Conservation (phyloP, 2,888 invertebrate genomes). For the Chaetoderma sp. region DNA sequence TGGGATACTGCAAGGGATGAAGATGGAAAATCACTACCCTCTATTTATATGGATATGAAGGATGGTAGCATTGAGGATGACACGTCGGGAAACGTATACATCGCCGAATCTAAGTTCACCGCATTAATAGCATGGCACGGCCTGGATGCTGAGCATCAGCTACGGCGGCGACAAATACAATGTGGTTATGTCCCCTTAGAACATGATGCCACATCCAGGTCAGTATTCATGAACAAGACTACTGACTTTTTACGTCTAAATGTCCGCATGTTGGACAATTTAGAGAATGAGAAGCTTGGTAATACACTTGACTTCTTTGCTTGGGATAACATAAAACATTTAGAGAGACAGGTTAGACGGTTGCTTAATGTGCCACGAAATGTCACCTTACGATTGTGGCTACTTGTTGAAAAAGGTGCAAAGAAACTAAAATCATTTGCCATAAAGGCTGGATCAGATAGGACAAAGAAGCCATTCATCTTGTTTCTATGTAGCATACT, state of each 20-base stretch:
- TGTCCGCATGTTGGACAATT: constrained; percentile 19
- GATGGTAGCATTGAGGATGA: constrained; percentile 34
- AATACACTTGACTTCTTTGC: constrained; percentile 27
- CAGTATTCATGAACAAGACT: constrained; percentile 25
- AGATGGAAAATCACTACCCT: constrained; percentile 19
- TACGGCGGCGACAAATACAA: constrained; percentile 42
- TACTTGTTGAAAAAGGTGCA: constrained; percentile 23
- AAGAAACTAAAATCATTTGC: no score
- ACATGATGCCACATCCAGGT: no score
- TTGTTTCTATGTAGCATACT: no score
- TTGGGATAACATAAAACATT: constrained; percentile 31
- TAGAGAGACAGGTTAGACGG: constrained; percentile 27
- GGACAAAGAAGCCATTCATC: background rate
- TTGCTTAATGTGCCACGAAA: constrained; percentile 14
- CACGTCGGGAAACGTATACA: constrained; percentile 41
- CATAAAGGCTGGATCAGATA: no score
- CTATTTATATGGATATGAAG: constrained; percentile 24
- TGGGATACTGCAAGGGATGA: constrained; percentile 36
- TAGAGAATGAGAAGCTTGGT: constrained; percentile 15
- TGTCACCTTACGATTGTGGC: constrained; percentile 25
- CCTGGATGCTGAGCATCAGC: constrained; percentile 32
- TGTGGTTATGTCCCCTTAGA: no score
- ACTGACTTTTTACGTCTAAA: constrained; percentile 31
- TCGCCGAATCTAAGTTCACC: constrained; percentile 46
- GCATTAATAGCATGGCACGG: constrained; percentile 46